Evolutionary conservation across 64 coral and sea anemone genomes (phyloP), one percentile per base, ranked within the genome.

Genomic region (Porites lutea): DNA sequence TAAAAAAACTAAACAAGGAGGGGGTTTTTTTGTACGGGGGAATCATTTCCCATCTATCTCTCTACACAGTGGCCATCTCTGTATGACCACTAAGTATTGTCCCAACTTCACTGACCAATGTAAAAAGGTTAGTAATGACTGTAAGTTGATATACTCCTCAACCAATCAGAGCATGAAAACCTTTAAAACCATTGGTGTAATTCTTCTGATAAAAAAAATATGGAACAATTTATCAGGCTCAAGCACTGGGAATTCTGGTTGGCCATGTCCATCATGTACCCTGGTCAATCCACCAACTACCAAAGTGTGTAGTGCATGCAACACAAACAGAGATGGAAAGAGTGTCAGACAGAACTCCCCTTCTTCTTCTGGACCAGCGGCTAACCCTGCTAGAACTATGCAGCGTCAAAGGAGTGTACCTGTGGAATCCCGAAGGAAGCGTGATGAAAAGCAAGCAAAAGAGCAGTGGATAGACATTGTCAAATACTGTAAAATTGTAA

Each of bases 371-470:
- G 69, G 52, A 76, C 87, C 72, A 27, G 52, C 89, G 11, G 37
- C 65, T 13, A 92, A 72, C 55, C 83, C 84, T 10, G 88, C 77
- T 53, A 96, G 79, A 93, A 66, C 62, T 2, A 84, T 90, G 13
- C 91, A 93, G 48, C 84, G 94, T 44, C 94, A 95, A 70, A 88
- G 89, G 69, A 99, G 94, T 91, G 86, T 99, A 12, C 86, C 88
- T 59, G 94, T 94, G 13, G 97, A 99, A 46, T 90, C 91, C 46
- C 96, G 94, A 23, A 95, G 97, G 63, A 96, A 72, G 54, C 87
- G 79, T 14, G 97, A 99, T 83, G 97, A 99, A 61, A 89, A 88
- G 45, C 78, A 89, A 65, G 97, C 97, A 2, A 99, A 96, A 69
- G 94, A 99, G 22, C 94, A 96, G 50, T 96, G 90, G 91, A 68